Percentiles rank a stretch among this genome's conserved stretches.
Evolutionary conservation across 2,113 vertebrate species (phyloP).

Genomic region (Turdus rufiventris): DNA sequence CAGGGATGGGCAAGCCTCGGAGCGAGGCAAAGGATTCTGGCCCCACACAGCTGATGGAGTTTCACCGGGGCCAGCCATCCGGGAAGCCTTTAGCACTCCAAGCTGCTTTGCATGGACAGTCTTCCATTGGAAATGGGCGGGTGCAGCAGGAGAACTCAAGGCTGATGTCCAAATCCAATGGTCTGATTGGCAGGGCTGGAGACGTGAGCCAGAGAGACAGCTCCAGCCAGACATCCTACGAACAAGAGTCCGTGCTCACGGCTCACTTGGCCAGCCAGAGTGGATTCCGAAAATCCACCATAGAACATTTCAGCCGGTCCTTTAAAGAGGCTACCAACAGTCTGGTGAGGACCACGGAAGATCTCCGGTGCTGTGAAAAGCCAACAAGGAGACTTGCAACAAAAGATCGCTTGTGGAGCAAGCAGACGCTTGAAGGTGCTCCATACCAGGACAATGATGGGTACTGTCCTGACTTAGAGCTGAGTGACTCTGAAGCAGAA

Average conservation of each 20-base stretch:
- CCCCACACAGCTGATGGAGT: constrained; percentile 41
- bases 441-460: constrained; percentile 90
- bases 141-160: constrained; percentile 69
- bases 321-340: constrained; percentile 92
- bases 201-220: constrained; percentile 79
- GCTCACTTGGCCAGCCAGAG: constrained; percentile 75
- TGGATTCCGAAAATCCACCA: constrained; percentile 80
- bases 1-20: constrained; percentile 61
- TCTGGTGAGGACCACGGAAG: constrained; percentile 85
- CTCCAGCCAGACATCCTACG: constrained; percentile 77
- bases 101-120: constrained; percentile 83
- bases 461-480: constrained; percentile 94
- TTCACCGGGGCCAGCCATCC: constrained; percentile 66
- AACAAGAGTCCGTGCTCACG: constrained; percentile 68
- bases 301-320: constrained; percentile 88
- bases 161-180: constrained; percentile 75
- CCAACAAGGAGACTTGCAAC: constrained; percentile 72
- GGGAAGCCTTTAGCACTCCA: constrained; percentile 86
- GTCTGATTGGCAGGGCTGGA: constrained; percentile 76
- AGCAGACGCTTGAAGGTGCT: constrained; percentile 71
- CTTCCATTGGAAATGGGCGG: constrained; percentile 83
- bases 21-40: constrained; percentile 58
- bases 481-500: constrained; percentile 94
- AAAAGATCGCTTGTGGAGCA: constrained; percentile 85
- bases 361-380: constrained; percentile 82